A percentile compares a stretch with the other conserved stretches of the same genome.
These are phyloP conservation scores for Genyomyrus donnyi DNA, from an alignment of 2,113 vertebrate species.

Conservation along the genomic window DNA sequence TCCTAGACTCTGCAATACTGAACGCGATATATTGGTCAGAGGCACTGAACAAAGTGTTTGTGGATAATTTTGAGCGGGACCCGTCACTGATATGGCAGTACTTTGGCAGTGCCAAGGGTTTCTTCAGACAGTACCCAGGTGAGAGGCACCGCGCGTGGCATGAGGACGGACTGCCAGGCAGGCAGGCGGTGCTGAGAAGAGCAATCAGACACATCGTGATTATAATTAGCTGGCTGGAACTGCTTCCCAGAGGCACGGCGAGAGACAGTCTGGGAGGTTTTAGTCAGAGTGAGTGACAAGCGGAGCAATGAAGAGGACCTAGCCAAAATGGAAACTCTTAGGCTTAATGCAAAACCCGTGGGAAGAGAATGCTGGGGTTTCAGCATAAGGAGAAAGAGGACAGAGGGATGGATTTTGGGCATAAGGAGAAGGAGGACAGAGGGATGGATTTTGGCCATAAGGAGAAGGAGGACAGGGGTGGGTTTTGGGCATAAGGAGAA, in stretches of 20 bases:
- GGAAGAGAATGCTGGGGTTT: background rate
- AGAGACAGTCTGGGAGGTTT: slow-evolving; percentile 22
- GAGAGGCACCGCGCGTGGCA: slow-evolving; percentile 36
- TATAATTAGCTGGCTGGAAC: slow-evolving; percentile 39
- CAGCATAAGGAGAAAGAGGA: background rate
- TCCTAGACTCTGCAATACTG: slow-evolving; percentile 86
- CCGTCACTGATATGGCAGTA: slow-evolving; percentile 98
- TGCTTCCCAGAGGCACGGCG: slow-evolving; percentile 29
- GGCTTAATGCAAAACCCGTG: background rate
- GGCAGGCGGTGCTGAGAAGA: background rate
- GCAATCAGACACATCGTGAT: slow-evolving; percentile 20
- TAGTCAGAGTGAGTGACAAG: slow-evolving; percentile 23
- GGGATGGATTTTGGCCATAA: background rate
- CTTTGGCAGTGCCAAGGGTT: slow-evolving; percentile 96
- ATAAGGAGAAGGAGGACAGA: background rate
- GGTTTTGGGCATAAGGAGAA: background rate
- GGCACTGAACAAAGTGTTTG: slow-evolving; percentile 95
- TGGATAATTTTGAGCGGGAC: slow-evolving; percentile 94
- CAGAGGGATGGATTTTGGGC: background rate
- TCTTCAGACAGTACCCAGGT: slow-evolving; percentile 98
- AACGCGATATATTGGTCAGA: slow-evolving; percentile 97
- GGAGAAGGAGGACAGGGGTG: background rate
- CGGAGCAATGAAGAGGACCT: background rate
- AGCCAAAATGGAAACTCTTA: background rate
- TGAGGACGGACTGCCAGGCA: background rate